A percentile compares a stretch with the other conserved stretches of the same genome.
Conservation (phyloP, 2,113 vertebrate species). For the Ictalurus furcatus region DNA sequence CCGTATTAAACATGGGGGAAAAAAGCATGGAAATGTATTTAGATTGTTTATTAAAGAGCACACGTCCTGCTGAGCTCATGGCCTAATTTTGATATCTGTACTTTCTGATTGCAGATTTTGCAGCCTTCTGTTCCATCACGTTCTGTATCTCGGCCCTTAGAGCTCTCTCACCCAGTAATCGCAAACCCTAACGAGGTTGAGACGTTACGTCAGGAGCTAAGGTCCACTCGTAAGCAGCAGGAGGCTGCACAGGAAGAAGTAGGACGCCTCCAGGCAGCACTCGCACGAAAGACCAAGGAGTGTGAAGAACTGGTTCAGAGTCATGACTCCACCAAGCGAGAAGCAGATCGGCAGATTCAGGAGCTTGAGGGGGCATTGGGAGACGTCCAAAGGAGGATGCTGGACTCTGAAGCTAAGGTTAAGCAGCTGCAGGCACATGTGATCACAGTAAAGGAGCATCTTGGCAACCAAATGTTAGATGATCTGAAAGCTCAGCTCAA, state of each 20-base stretch:
- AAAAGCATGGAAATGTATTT: background rate
- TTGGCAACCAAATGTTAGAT: slow-evolving; percentile 73
- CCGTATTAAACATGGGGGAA: background rate
- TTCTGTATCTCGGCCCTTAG: slow-evolving; percentile 79
- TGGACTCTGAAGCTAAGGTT: slow-evolving; percentile 94
- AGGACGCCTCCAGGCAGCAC: slow-evolving; percentile 75
- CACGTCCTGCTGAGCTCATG: background rate
- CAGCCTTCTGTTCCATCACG: slow-evolving; percentile 68
- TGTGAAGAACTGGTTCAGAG: slow-evolving; percentile 79
- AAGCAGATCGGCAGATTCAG: slow-evolving; percentile 86
- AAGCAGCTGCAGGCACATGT: slow-evolving; percentile 96
- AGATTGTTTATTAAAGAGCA: background rate
- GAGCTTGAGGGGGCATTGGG: slow-evolving; percentile 91
- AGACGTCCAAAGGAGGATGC: slow-evolving; percentile 97
- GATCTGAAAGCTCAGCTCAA: slow-evolving; percentile 86
- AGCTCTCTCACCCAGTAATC: slow-evolving; percentile 67
- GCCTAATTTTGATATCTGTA: background rate
- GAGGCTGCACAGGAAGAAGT: slow-evolving; percentile 80
- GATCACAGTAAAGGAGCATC: slow-evolving; percentile 89
- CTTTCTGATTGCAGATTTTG: slow-evolving; percentile 54
- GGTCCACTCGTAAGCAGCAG: slow-evolving; percentile 72
- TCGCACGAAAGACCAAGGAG: slow-evolving; percentile 80
- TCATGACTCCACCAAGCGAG: slow-evolving; percentile 79
- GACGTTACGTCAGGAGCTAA: slow-evolving; percentile 77
- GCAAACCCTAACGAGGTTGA: slow-evolving; percentile 71